phyloP scores from a whole-genome alignment of 1,140 invertebrate genomes.

The Lepidurus apus region DNA sequence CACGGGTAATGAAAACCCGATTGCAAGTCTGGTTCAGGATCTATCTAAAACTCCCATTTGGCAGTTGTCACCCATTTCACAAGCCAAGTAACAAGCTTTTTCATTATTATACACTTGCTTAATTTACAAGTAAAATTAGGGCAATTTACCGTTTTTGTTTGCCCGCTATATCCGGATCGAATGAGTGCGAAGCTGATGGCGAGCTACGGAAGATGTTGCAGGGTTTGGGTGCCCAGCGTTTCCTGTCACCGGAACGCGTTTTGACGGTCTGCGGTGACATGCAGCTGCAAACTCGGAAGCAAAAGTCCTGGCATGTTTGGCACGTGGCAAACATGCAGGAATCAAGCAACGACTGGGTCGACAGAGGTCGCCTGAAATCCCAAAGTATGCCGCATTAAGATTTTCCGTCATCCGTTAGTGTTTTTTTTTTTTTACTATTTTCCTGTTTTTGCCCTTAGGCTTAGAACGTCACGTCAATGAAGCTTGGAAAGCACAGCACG shows the following conservation, averaged over 20 bases:
- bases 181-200: not conserved
- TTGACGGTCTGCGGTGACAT: not conserved
- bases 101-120: not conserved
- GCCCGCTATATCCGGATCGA: not conserved
- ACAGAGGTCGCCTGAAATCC: not conserved
- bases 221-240: not conserved
- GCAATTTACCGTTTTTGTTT: not conserved
- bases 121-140: not conserved
- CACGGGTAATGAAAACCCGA: not conserved
- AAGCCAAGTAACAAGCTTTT: not conserved
- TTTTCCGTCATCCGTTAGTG: not conserved
- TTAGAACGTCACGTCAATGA: conserved; percentile 27
- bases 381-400: not conserved
- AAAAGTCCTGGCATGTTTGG: not conserved
- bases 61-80: not conserved
- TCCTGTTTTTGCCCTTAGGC: not conserved
- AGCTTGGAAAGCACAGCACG: conserved; percentile 23
- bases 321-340: conserved; percentile 14
- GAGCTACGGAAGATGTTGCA: not conserved
- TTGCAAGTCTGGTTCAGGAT: not conserved
- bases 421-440: not conserved
- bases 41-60: not conserved
- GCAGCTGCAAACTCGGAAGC: not conserved
- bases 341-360: not conserved
- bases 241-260: not conserved